These are phyloP conservation scores for Limenitis camilla DNA, from an alignment of 2,888 invertebrate species.

Conservation along the genomic window DNA sequence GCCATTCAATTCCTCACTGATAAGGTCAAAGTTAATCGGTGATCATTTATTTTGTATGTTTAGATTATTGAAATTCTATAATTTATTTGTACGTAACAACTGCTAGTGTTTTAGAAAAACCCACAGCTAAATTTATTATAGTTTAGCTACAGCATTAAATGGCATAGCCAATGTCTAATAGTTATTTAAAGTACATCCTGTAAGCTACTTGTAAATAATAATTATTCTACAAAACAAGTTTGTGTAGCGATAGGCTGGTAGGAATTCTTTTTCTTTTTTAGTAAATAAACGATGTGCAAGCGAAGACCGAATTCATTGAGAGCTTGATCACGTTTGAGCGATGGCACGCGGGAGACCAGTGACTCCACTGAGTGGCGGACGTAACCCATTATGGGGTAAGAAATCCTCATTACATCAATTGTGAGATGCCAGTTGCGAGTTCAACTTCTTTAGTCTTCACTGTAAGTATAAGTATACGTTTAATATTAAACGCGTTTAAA, in stretches of 20 bases:
- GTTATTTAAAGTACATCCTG: not conserved
- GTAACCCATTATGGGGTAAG: conserved; percentile 41
- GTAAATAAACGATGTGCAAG: conserved; percentile 8
- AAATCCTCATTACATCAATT: conserved; percentile 42
- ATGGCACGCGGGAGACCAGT: conserved; percentile 9
- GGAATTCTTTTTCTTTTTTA: not conserved
- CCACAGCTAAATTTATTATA: not conserved
- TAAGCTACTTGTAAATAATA: not conserved
- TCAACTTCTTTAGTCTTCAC: too few species aligned
- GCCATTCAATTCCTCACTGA: conserved; percentile 11
- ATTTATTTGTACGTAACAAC: not conserved
- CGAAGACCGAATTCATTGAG: conserved; percentile 30
- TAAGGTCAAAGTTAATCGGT: conserved; percentile 17
- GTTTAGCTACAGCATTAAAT: not conserved
- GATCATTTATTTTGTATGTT: not conserved
- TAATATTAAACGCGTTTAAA: too few species aligned
- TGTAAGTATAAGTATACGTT: too few species aligned
- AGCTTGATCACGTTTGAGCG: conserved; percentile 36
- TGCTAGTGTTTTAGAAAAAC: not conserved
- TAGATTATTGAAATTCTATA: not conserved
- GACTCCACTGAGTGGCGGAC: conserved; percentile 29
- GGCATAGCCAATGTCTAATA: not conserved
- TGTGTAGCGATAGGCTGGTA: too few species aligned
- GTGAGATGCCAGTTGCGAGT: conserved; percentile 13
- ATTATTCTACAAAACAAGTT: too few species aligned